phyloP scores from a whole-genome alignment of 2,797 vertebrate species.

The Acomys russatus region DNA sequence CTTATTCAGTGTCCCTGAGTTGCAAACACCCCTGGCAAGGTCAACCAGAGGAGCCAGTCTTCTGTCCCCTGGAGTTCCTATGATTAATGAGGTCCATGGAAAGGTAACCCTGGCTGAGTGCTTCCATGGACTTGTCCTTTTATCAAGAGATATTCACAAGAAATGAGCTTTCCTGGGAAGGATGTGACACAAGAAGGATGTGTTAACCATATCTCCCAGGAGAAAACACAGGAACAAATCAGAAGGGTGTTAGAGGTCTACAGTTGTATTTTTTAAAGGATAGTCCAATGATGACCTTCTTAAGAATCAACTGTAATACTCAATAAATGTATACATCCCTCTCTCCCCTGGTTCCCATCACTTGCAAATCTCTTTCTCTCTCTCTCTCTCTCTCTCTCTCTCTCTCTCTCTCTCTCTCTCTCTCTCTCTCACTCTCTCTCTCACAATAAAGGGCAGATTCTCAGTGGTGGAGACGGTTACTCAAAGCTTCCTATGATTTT shows the following conservation, averaged over 20 bases:
- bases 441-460: neutral
- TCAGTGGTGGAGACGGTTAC: neutral
- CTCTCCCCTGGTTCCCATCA: neutral
- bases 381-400: too few species aligned
- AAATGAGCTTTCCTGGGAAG: constrained; percentile 45
- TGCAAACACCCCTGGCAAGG: constrained; percentile 49
- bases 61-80: constrained; percentile 16
- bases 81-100: constrained; percentile 71
- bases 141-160: constrained; percentile 65
- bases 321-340: neutral
- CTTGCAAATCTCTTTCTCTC: neutral
- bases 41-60: constrained; percentile 8
- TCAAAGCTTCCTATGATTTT: neutral
- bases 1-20: neutral
- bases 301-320: neutral
- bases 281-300: neutral
- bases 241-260: neutral
- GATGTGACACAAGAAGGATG: neutral
- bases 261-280: neutral
- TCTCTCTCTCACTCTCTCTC: neutral
- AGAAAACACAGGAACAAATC: neutral
- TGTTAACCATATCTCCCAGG: neutral
- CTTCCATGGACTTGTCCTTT: constrained; percentile 61
- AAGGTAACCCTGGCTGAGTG: constrained; percentile 63
- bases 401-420: too few species aligned